Conservation (phyloP, 2,113 vertebrate species). For the Elephantulus edwardii region DNA sequence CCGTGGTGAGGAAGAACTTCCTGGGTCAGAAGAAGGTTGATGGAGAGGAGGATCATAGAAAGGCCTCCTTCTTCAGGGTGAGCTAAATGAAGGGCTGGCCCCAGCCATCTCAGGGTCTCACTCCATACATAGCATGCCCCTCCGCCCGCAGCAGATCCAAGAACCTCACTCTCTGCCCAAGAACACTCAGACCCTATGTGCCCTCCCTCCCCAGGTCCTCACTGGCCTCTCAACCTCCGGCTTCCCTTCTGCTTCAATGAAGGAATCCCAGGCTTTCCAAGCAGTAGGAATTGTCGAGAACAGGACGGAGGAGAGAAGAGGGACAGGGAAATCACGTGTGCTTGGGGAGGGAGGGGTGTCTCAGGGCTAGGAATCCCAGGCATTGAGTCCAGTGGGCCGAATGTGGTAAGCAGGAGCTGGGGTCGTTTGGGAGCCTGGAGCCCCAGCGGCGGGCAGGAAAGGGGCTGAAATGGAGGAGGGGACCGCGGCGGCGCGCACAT, state of each 20-base stretch:
- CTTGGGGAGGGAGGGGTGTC: background rate
- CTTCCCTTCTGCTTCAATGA: background rate
- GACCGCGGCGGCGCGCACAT: conserved; percentile 6
- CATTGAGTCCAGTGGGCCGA: background rate
- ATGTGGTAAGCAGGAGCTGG: background rate
- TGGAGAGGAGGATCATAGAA: background rate
- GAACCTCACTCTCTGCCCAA: conserved; percentile 1
- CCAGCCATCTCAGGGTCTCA: background rate
- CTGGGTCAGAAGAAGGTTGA: background rate
- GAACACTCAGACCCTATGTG: background rate
- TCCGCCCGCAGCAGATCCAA: background rate
- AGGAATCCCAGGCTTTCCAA: background rate
- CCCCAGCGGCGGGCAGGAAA: background rate
- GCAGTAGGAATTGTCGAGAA: background rate
- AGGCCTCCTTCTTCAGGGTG: background rate
- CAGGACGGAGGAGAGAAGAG: background rate
- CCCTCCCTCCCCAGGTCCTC: background rate
- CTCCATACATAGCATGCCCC: background rate
- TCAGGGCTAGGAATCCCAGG: background rate
- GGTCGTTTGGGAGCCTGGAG: accelerated
- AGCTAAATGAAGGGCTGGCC: background rate
- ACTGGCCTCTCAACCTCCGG: background rate
- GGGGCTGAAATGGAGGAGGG: background rate
- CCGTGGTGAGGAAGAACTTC: conserved; percentile 49
- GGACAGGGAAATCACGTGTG: background rate